A percentile compares a stretch with the other conserved stretches of the same genome.
phyloP scores from a whole-genome alignment of 2,113 vertebrate genomes.

The Poicephalus gulielmi region DNA sequence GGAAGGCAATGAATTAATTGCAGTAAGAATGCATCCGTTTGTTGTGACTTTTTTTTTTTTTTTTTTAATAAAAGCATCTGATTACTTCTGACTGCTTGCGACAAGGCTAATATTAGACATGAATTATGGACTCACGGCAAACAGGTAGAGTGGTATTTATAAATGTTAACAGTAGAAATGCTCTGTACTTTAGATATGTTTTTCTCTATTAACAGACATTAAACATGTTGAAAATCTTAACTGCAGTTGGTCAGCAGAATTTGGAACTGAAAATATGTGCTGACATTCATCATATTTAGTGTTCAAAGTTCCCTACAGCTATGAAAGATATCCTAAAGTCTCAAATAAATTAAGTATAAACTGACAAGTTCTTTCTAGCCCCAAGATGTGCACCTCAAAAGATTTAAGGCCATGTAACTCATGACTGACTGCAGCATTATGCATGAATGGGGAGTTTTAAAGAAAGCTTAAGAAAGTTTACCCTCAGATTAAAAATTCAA shows the following conservation, averaged over 20 bases:
- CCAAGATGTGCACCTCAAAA: conserved; percentile 7
- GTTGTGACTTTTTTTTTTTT: background rate
- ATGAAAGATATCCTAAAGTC: background rate
- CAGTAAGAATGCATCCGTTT: background rate
- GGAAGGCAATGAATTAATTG: background rate
- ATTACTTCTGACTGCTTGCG: background rate
- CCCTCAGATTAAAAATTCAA: background rate
- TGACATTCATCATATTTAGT: background rate
- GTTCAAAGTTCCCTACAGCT: conserved; percentile 1
- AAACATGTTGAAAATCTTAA: background rate
- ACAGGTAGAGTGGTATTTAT: background rate
- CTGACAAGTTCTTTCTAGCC: conserved; percentile 30
- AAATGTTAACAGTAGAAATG: background rate
- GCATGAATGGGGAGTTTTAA: background rate
- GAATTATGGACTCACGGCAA: background rate
- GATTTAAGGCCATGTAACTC: background rate
- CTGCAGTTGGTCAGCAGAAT: background rate
- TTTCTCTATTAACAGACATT: background rate
- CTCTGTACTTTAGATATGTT: background rate
- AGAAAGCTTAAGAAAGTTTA: conserved; percentile 18
- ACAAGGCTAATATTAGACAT: background rate
- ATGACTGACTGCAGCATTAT: conserved; percentile 11
- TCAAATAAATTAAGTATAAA: conserved; percentile 48
- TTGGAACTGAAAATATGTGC: background rate
- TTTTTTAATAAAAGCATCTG: background rate